phyloP scores from a whole-genome alignment of 2,888 invertebrate genomes.

The Oscheius sp. region DNA sequence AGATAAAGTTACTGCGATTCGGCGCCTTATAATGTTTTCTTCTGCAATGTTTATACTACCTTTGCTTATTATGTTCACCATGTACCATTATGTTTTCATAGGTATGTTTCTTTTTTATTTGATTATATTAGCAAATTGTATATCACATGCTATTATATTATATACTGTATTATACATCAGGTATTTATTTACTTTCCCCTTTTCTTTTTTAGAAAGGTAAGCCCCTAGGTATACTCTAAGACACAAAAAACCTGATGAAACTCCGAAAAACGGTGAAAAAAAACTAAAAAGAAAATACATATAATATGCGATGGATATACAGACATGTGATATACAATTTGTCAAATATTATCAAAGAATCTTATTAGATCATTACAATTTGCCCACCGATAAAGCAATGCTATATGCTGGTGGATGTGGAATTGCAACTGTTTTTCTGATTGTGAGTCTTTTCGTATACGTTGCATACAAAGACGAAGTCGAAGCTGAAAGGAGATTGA shows the following conservation, averaged over 20 bases:
- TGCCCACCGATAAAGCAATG: conserved; percentile 50
- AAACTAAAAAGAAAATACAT: no score
- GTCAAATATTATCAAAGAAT: no score
- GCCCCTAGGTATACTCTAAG: no score
- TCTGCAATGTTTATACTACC: conserved; percentile 62
- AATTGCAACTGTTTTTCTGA: conserved; percentile 47
- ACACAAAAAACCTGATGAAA: no score
- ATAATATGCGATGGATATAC: no score
- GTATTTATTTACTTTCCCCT: no score
- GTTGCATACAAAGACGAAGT: conserved; percentile 61
- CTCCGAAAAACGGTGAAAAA: no score
- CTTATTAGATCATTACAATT: conserved; percentile 59
- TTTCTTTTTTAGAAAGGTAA: no score
- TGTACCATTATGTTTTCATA: conserved; percentile 59
- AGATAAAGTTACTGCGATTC: conserved; percentile 41
- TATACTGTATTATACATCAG: no score
- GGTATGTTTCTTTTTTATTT: conserved; percentile 42
- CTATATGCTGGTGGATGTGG: conserved; percentile 59
- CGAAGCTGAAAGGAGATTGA: conserved; percentile 42
- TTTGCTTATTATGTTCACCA: conserved; percentile 54
- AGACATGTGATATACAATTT: no score
- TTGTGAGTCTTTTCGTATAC: conserved; percentile 57
- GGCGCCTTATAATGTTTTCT: conserved; percentile 56
- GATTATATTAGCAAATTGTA: no score
- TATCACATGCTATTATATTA: no score